phyloP scores from a whole-genome alignment of 2,113 vertebrate species.

The Etheostoma spectabile region DNA sequence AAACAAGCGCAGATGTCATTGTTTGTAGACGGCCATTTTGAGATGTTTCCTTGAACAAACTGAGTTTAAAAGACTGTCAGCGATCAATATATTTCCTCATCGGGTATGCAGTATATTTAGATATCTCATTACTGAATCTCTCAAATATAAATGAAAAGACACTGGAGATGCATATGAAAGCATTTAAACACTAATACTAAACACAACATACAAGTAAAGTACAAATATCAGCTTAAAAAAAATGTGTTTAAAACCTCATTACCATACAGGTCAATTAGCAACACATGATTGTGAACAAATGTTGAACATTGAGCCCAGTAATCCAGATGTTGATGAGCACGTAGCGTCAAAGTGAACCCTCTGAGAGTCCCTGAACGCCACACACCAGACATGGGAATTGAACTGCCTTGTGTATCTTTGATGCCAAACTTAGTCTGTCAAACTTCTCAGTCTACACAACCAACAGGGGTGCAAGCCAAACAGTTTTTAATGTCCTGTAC shows the following conservation, averaged over 20 bases:
- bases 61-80: slow-evolving; percentile 22
- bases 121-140: slow-evolving; percentile 34
- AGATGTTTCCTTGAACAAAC: neutral
- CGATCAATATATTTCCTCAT: slow-evolving; percentile 2
- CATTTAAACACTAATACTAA: slow-evolving; percentile 65
- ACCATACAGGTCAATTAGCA: neutral
- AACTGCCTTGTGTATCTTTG: neutral
- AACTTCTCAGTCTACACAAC: neutral
- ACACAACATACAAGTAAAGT: slow-evolving; percentile 72
- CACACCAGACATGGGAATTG: neutral
- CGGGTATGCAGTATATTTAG: slow-evolving; percentile 4
- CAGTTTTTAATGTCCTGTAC: neutral
- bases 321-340: neutral
- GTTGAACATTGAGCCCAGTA: neutral
- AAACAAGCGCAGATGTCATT: slow-evolving; percentile 6
- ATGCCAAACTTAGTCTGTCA: neutral
- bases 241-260: slow-evolving; percentile 25
- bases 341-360: neutral
- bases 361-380: slow-evolving; percentile 12
- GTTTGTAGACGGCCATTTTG: neutral
- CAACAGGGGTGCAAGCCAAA: neutral
- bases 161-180: slow-evolving; percentile 51
- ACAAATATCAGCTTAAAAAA: slow-evolving; percentile 37
- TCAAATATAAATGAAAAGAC: slow-evolving; percentile 52
- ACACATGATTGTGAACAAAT: neutral